Conservation (phyloP, 1,140 invertebrate genomes). For the Pentalonia nigronervosa region DNA sequence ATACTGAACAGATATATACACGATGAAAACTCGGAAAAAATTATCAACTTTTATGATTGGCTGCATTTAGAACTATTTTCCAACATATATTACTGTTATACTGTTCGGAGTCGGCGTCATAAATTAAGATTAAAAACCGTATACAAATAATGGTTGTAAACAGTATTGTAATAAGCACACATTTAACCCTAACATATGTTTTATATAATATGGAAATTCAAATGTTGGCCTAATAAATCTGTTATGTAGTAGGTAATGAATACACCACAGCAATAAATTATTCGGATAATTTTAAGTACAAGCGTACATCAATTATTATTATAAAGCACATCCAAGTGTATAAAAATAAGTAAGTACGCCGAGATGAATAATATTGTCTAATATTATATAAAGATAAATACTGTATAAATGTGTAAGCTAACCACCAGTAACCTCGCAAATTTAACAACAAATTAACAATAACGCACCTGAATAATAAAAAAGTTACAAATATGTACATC, state of each 20-base stretch:
- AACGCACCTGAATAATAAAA: not conserved
- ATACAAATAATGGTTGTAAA: not conserved
- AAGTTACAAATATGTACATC: not conserved
- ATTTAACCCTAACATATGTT: not conserved
- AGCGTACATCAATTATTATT: not conserved
- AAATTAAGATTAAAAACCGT: not conserved
- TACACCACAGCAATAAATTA: not conserved
- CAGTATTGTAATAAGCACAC: not conserved
- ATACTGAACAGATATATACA: not conserved
- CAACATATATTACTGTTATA: not conserved
- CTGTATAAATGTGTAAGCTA: no score
- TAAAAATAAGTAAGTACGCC: not conserved
- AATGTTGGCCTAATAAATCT: not conserved
- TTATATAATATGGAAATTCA: not conserved
- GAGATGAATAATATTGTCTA: not conserved
- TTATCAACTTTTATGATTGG: not conserved
- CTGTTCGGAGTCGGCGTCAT: not conserved
- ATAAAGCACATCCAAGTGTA: not conserved
- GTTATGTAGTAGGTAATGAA: not conserved
- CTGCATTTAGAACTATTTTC: not conserved
- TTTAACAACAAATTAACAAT: not conserved
- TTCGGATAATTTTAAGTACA: not conserved
- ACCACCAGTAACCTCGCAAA: not conserved
- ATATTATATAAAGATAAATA: not conserved
- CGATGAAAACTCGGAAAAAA: not conserved